phyloP scores from a whole-genome alignment of 2,113 vertebrate species.

The Amphiprion ocellaris region DNA sequence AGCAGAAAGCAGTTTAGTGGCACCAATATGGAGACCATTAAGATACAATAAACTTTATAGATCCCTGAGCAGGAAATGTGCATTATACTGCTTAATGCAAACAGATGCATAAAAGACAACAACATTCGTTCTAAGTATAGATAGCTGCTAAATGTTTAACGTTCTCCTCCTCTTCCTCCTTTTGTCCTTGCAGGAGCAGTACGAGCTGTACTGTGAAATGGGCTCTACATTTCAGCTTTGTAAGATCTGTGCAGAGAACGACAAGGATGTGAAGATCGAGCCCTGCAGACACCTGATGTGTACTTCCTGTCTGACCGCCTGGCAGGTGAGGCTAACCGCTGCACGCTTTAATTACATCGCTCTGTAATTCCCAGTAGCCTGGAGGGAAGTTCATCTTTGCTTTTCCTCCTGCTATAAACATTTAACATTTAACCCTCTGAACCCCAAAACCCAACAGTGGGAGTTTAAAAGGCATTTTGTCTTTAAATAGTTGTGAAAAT shows the following conservation, averaged over 20 bases:
- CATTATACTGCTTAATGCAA: no score
- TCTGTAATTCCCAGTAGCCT: not conserved
- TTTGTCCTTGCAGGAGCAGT: constrained; percentile 90
- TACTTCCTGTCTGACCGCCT: constrained; percentile 96
- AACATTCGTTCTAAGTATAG: no score
- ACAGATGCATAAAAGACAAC: no score
- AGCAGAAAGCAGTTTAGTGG: no score
- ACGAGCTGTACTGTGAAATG: constrained; percentile 99
- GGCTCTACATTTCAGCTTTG: constrained; percentile 99
- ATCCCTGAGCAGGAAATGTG: no score
- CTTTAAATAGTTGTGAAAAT: no score
- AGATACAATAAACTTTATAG: no score
- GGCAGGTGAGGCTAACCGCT: constrained; percentile 88
- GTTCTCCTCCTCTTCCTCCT: not conserved
- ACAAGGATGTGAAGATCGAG: constrained; percentile 99
- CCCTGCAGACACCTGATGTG: constrained; percentile 99
- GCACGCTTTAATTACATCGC: not conserved
- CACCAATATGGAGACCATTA: no score
- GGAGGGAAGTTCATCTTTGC: not conserved
- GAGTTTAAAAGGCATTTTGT: no score
- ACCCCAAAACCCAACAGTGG: no score
- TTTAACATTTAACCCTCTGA: no score
- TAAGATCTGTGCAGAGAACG: constrained; percentile 98
- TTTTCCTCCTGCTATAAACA: not conserved
- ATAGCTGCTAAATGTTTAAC: not conserved